Percentiles rank a stretch among this genome's conserved stretches.
phyloP scores from a whole-genome alignment of 2,113 vertebrate genomes.

The Micronisus gabar region DNA sequence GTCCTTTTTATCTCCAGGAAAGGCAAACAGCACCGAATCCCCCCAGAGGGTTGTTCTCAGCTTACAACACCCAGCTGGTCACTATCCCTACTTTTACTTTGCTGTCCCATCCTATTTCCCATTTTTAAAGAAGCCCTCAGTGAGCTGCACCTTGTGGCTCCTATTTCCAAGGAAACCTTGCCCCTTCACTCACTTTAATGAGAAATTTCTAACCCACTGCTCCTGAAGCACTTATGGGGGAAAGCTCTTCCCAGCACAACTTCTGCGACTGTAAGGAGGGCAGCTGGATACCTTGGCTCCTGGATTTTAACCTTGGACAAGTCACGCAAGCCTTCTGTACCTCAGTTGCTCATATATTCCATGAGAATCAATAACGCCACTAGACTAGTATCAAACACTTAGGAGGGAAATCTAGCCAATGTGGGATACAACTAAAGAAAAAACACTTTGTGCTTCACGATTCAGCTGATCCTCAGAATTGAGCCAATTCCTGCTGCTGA shows the following conservation, averaged over 20 bases:
- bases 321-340: neutral
- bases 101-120: neutral
- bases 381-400: neutral
- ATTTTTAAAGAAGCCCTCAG: neutral
- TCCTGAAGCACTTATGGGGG: neutral
- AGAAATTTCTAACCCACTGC: neutral
- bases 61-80: neutral
- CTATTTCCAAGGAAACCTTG: neutral
- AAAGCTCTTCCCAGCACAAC: neutral
- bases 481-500: slow-evolving; percentile 10
- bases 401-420: neutral
- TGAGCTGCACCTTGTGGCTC: neutral
- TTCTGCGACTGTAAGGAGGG: neutral
- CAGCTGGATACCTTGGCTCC: neutral
- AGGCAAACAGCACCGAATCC: neutral
- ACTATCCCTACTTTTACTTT: neutral
- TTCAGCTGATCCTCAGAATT: neutral
- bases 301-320: neutral
- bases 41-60: neutral
- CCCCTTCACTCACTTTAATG: neutral
- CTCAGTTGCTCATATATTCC: neutral
- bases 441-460: neutral
- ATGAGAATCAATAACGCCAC: neutral
- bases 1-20: neutral
- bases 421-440: neutral